Evolutionary conservation across 2,888 invertebrate genomes (phyloP), one percentile per base, ranked within the genome.

Genomic region (Agrilus biguttatus): DNA sequence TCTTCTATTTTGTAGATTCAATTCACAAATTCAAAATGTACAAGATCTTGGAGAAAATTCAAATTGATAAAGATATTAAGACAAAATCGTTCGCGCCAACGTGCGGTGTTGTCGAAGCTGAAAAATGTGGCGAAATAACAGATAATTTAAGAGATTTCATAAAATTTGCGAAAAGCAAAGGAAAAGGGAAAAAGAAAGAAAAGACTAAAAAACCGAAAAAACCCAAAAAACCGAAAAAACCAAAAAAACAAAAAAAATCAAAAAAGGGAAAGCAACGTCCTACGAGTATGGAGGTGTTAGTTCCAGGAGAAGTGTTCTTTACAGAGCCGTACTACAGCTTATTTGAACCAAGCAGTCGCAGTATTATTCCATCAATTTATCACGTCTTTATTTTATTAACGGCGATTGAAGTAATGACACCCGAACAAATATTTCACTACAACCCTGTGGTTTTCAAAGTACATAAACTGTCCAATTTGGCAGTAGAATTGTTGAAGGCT

Each of bases 391-490:
- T 51, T 37, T 41, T 50, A 32, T 43, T 47, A 17, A 45, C 47
- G 3, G 49, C 48, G 10, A 42, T 45, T n/a, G 39, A 49, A 37
- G 43, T 55, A n/a, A 40, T 55, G 45, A 53, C 45, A 4, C 33
- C 33, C 17, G 23, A 36, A 21, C 53, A 54, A 45, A 52, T 46
- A 38, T 43, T 37, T 35, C 7, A 36, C 12, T 44, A 53, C 14
- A 51, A 53, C 40, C 53, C 54, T 7, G 39, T 55, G 14, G 41
- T 52, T 37, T 47, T 55, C 14, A 50, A 49, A 48, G 46, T 55
- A 36, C 39, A 45, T 8, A 51, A 51, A 43, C 40, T 55, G 34
- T 41, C 43, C n/a, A 51, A 53, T 49, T 43, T 55, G 32, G 51
- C 54, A n/a, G 44, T 43, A 8, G 44, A 51, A 10, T 17, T 48